A percentile compares a stretch with the other conserved stretches of the same genome.
These are phyloP conservation scores for Aricia agestis DNA, from an alignment of 1,140 invertebrate genomes.

Conservation along the genomic window DNA sequence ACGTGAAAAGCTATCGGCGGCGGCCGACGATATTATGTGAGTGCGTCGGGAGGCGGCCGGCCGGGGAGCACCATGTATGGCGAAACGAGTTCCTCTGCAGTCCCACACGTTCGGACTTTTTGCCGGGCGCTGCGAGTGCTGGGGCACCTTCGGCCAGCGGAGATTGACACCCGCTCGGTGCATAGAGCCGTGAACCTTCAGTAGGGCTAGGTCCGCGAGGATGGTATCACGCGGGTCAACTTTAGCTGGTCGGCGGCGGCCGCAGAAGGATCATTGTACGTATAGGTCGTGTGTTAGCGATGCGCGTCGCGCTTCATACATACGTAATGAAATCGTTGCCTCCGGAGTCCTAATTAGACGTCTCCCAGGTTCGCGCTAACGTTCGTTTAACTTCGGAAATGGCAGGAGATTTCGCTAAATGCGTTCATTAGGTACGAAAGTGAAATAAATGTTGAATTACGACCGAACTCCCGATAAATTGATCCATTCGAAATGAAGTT, in stretches of 20 bases:
- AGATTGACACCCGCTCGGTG: constrained; percentile 39
- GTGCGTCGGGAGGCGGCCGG: constrained; percentile 66
- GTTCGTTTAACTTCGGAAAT: constrained; percentile 33
- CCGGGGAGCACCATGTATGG: constrained; percentile 66
- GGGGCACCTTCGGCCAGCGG: constrained; percentile 44
- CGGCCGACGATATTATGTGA: constrained; percentile 71
- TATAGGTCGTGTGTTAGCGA: constrained; percentile 59
- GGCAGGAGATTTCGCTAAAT: constrained; percentile 26
- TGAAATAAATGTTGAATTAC: constrained; percentile 14
- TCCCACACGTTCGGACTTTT: constrained; percentile 73
- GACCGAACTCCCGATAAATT: not conserved
- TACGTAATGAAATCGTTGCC: constrained; percentile 64
- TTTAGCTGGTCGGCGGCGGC: constrained; percentile 32
- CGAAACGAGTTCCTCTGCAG: constrained; percentile 69
- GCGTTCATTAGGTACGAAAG: constrained; percentile 14
- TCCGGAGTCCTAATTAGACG: constrained; percentile 55
- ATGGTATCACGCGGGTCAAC: constrained; percentile 29
- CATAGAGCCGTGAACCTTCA: constrained; percentile 9
- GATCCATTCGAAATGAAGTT: constrained; percentile 4
- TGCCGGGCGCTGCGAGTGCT: constrained; percentile 63
- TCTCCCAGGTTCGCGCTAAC: constrained; percentile 35
- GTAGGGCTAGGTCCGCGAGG: not conserved
- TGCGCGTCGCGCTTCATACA: constrained; percentile 63
- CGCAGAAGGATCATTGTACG: constrained; percentile 60
- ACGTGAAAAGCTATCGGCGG: constrained; percentile 72